Conservation (phyloP, 2,797 vertebrate species). For the Prionace glauca region DNA sequence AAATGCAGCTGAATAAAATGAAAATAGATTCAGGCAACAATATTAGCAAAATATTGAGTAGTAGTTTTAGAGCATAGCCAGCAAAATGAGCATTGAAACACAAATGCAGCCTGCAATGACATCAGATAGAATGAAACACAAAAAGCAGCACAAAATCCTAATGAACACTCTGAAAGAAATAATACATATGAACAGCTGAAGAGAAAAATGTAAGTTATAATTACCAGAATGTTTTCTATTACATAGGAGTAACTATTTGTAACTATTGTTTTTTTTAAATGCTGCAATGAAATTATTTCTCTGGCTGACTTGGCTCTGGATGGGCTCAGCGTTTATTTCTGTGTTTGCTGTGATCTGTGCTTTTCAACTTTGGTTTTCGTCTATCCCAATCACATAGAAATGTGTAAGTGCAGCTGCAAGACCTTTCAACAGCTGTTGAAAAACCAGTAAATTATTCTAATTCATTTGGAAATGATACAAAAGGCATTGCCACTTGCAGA, state of each 20-base stretch:
- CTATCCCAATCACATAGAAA: too few species aligned
- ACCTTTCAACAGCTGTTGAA: neutral
- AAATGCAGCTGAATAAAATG: neutral
- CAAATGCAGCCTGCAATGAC: neutral
- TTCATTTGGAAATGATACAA: neutral
- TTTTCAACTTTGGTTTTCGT: constrained; percentile 8
- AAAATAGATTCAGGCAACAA: neutral
- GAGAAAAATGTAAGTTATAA: neutral
- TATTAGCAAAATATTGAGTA: neutral
- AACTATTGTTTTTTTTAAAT: neutral
- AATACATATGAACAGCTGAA: neutral
- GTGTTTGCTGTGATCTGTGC: neutral
- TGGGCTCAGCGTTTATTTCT: neutral
- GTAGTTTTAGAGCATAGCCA: neutral
- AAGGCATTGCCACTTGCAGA: neutral
- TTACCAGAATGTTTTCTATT: neutral
- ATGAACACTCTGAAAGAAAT: neutral
- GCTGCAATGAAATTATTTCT: neutral
- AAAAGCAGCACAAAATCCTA: neutral
- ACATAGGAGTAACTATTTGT: neutral
- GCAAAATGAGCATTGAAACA: neutral
- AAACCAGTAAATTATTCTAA: neutral
- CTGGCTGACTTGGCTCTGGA: neutral
- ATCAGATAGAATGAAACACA: neutral
- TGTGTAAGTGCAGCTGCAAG: neutral